Conservation (phyloP, 2,113 vertebrate genomes). For the Notothenia coriiceps region DNA sequence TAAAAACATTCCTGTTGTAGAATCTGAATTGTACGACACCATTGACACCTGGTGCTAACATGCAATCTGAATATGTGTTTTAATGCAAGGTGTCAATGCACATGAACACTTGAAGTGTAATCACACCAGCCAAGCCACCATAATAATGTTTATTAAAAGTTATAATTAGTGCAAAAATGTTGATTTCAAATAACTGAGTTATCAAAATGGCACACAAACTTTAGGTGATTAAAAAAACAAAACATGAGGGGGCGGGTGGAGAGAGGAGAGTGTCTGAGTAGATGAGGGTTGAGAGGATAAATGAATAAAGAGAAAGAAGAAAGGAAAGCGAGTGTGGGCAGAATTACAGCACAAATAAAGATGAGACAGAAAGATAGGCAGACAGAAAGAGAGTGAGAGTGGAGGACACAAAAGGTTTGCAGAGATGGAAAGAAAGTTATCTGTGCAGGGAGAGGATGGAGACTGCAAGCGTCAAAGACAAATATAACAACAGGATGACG, state of each 20-base stretch:
- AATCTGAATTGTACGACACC: no score
- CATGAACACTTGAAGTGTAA: no score
- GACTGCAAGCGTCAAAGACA: no score
- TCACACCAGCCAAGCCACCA: no score
- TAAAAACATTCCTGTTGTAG: not conserved
- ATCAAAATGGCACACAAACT: not conserved
- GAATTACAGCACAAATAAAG: slow-evolving; percentile 7
- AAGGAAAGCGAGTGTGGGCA: not conserved
- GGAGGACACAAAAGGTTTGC: not conserved
- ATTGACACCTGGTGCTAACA: no score
- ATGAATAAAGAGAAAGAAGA: not conserved
- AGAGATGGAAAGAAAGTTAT: not conserved
- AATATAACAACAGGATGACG: not conserved
- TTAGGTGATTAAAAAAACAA: not conserved
- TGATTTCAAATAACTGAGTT: no score
- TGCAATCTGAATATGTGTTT: no score
- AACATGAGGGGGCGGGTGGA: not conserved
- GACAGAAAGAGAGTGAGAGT: not conserved
- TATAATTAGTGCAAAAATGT: no score
- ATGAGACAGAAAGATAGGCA: not conserved
- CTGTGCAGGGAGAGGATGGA: not conserved
- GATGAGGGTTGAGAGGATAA: not conserved
- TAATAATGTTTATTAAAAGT: no score
- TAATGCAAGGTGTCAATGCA: no score
- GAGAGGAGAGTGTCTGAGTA: not conserved